Base-by-base conservation (phyloP, 2,888 invertebrate species). In the Aporophyla nigra region DNA sequence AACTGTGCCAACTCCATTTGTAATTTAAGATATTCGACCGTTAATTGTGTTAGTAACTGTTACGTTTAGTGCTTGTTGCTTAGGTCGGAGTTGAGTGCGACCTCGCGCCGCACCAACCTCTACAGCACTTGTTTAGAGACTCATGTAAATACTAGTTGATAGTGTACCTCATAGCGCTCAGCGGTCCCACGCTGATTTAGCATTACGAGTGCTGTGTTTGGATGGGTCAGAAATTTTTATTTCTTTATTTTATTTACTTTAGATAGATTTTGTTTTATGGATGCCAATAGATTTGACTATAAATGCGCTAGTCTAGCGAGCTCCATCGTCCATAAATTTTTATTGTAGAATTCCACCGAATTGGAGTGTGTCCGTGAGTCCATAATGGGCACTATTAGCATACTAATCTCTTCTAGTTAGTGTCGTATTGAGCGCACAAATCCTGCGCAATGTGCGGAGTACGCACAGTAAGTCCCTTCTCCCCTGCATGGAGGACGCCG, bases 391-490 rank as follows among this genome's bases (percentile, higher is more conserved):
- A 92, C 91, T 91, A 94, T 95, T 95, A 94, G 95, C 95, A 94
- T 95, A 95, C 94, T 94, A 94, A 95, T 94, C 95, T 95, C 95
- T 95, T 95, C 95, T 95, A 95, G 95, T 95, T 93, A 94, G 93
- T 92, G 91, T 90, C 89, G 91, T 91, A 91, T 91, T 92, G 92
- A 91, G 91, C 92, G 92, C 92, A 92, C 91, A 91, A 92, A 92
- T 91, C 90, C 90, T 90, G 92, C 91, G 91, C 93, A 92, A 91
- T 90, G 90, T 91, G 89, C 88, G 86, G 86, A 82, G 86, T 91
- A 90, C 92, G 90, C 90, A 91, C 91, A 93, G 94, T 93, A 92
- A 94, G 90, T 94, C 93, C 92, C 93, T 95, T 92, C 92, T 94
- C 93, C 92, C 93, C 92, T 91, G 91, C 79, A 89, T 90, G 91